A percentile compares a stretch with the other conserved stretches of the same genome.
Evolutionary conservation across 2,797 vertebrate species (phyloP).

Genomic region (Phalloptychus januarius): DNA sequence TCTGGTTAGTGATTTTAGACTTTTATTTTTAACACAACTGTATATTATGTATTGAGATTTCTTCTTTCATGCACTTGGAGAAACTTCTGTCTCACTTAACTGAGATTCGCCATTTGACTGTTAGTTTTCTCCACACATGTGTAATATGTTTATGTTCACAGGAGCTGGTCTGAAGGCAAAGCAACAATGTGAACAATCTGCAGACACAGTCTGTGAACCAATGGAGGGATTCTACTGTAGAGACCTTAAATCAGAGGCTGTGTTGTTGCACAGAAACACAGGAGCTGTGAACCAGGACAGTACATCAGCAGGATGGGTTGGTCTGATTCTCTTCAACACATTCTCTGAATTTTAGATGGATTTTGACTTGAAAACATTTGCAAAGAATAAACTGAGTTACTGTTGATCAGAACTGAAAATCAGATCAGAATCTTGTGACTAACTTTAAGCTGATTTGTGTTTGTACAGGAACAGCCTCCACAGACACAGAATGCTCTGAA

Average conservation of each 20-base stretch:
- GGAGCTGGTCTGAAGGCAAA: slow-evolving; percentile 13
- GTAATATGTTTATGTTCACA: slow-evolving; percentile 4
- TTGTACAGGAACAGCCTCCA: slow-evolving; percentile 33
- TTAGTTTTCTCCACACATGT: neutral
- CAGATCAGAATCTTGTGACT: neutral
- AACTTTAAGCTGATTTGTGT: neutral
- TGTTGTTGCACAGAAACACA: too few species aligned
- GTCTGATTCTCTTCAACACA: neutral
- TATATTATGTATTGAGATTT: too few species aligned
- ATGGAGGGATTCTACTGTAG: slow-evolving; percentile 55
- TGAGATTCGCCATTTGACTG: neutral
- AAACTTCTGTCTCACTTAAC: neutral
- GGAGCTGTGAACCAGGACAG: too few species aligned
- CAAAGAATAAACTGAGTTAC: neutral
- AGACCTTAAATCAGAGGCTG: accelerated
- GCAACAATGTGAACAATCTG: neutral
- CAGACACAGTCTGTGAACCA: slow-evolving; percentile 56
- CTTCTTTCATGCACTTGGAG: too few species aligned
- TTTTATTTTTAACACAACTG: too few species aligned
- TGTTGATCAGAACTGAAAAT: neutral
- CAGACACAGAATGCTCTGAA: slow-evolving; percentile 52
- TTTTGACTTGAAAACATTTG: neutral
- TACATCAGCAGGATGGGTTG: neutral
- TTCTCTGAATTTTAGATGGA: too few species aligned
- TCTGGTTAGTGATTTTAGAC: too few species aligned